phyloP scores from a whole-genome alignment of 2,113 vertebrate genomes.

The Actinemys pallida region DNA sequence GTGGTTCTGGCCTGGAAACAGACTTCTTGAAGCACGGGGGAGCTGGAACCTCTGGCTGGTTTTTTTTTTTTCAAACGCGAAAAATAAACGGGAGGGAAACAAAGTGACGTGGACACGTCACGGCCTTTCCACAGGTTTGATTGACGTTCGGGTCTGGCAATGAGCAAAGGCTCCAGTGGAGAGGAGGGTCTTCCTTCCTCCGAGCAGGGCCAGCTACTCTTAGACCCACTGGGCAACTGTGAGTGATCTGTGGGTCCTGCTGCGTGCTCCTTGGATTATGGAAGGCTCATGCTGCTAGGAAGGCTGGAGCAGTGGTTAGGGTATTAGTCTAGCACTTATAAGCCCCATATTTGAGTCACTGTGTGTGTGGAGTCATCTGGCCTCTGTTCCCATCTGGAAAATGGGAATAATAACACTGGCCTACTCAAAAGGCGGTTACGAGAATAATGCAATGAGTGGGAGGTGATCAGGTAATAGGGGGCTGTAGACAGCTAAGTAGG shows the following conservation, averaged over 20 bases:
- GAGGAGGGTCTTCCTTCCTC: not conserved
- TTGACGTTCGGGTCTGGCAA: too few species aligned
- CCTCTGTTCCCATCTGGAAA: not conserved
- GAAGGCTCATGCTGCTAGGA: not conserved
- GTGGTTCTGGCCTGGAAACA: not conserved
- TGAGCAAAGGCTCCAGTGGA: not conserved
- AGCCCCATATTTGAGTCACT: not conserved
- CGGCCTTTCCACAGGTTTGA: not conserved
- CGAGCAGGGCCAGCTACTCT: not conserved
- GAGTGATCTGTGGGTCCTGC: not conserved
- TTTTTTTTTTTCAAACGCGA: not conserved
- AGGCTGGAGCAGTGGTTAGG: not conserved
- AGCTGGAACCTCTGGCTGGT: not conserved
- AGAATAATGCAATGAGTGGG: too few species aligned
- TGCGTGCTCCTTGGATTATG: not conserved
- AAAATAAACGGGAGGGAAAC: not conserved
- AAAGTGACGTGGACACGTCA: not conserved
- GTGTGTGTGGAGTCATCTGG: not conserved
- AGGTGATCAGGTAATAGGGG: not conserved
- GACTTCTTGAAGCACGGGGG: not conserved
- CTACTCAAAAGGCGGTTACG: not conserved
- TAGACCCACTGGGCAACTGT: not conserved
- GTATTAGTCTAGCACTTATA: not conserved
- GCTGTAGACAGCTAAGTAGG: not conserved
- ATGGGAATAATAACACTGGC: not conserved